Evolutionary conservation across 2,888 invertebrate species (phyloP).

Genomic region (Megalurothrips usitatus): DNA sequence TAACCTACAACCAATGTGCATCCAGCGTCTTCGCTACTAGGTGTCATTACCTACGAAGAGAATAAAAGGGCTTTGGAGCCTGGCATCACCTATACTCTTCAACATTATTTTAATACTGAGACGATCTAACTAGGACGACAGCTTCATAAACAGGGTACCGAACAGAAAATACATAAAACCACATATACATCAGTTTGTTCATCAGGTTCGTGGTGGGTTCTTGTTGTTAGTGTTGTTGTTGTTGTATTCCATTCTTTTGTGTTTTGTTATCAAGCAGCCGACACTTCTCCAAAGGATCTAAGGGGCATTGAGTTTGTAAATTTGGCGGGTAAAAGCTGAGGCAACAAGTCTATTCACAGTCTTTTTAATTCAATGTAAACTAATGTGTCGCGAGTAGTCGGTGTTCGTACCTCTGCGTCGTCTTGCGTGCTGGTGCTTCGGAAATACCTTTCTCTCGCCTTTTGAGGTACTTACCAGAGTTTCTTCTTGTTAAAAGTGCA

Average conservation of each 20-base stretch:
- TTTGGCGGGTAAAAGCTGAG: background rate
- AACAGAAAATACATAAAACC: background rate
- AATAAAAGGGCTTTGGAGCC: background rate
- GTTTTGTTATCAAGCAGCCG: background rate
- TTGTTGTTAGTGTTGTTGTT: background rate
- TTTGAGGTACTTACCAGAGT: background rate
- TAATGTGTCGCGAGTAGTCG: background rate
- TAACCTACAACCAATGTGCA: background rate
- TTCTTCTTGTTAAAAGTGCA: background rate
- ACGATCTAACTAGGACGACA: background rate
- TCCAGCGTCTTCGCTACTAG: background rate
- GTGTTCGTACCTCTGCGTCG: background rate
- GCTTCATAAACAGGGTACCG: background rate
- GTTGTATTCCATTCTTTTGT: background rate
- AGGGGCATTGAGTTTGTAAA: background rate
- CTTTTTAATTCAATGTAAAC: background rate
- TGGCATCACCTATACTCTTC: background rate
- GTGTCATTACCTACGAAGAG: background rate
- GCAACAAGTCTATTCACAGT: background rate
- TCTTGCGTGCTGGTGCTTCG: background rate
- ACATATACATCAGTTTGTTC: background rate
- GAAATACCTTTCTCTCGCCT: background rate
- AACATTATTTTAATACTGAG: background rate
- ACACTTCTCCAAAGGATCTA: background rate
- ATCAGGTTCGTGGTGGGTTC: background rate